Base-by-base conservation (phyloP, 2,888 invertebrate species). In the Pyrrhia umbra region DNA sequence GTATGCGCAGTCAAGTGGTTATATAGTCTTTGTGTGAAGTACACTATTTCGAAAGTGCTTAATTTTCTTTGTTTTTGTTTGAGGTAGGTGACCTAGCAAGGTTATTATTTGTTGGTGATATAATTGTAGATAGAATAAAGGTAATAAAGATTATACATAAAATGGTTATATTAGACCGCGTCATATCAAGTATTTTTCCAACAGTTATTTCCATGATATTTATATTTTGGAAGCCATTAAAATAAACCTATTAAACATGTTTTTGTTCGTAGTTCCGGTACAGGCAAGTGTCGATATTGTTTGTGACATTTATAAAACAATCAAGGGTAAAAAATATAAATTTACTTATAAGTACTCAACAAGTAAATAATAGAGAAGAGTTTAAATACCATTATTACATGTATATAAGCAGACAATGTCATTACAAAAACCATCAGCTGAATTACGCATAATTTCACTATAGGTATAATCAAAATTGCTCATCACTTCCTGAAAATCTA, bases 81-180 rank as follows among this genome's bases (percentile, higher is more conserved):
- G 42, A 58, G 77, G 79, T 75, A 57, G 34, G 46, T 43, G 61
- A 69, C 64, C 79, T 21, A 46, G 21, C 55, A 61, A 69, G 43
- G 51, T 55, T 61, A 52, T 52, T 27, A 10, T 23, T 47, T 16
- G 2, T 6, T 34, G 34, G n/a, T 23, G 27, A 34, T 23, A 30
- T 23, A 16, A n/a, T 27, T 30, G 6, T 23, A 16, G 10, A 6
- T n/a, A n/a, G n/a, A 30, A 61, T 42, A 25, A n/a, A n/a, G n/a
- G 25, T 27, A 51, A 68, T 68, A 42, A 6, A 39, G 15, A 39
- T 39, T 18, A 46, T 15, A 27, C 10, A 43, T 27, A 52, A 69
- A 37, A 68, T 18, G 0, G 4, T 37, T 27, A 16, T 37, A 45
- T 59, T 20, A 21, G 42, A 61, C 21, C 15, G 37, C 34, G n/a